Evolutionary conservation across 2,113 vertebrate genomes (phyloP), one percentile per base, ranked within the genome.

Genomic region (Accipiter cooperii): DNA sequence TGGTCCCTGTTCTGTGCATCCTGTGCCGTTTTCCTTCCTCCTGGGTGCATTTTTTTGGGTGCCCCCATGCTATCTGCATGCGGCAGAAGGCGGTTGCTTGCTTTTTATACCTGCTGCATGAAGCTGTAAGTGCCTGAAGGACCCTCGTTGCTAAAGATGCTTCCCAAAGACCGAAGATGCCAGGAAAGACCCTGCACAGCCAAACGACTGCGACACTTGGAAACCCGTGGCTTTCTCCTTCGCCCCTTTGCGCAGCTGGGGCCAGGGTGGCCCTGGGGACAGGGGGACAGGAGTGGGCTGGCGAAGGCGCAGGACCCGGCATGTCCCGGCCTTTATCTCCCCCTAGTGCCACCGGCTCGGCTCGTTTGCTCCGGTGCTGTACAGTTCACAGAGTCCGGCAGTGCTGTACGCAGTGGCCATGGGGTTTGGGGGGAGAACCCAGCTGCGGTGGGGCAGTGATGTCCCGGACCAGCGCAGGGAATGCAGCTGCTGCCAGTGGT

Each of bases 291-390:
- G 60, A 31, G 34, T n/a, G 61, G 80, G 63, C 63, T 75, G 91
- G 57, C 4, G 3, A 83, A 60, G 71, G 47, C 0, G 0, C 57
- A 9, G 63, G 28, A 42, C 40, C 25, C 1, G 2, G 13, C 42
- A 92, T 94, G 89, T 96, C 77, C 89, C 2, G 34, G 91, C 84
- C 95, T 97, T 96, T 97, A 97, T 84, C 93, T 96, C 95, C 93
- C 96, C 86, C 91, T 96, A 92, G 96, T 91, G 96, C 96, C 91
- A 75, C 73, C 58, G 2, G 0, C 68, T 82, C 26, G 0, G 77
- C 40, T 74, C 25, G 6, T 71, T 71, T n/a, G 85, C 88, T 87
- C 63, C 1, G 0, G 36, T 8, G 3, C 69, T 24, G 87, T 2
- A 0, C 38, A 3, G 9, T 5, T 68, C 33, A 2, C 61, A 2